Base-by-base conservation (phyloP, 2,888 invertebrate genomes). In the Drosophila bunnanda region DNA sequence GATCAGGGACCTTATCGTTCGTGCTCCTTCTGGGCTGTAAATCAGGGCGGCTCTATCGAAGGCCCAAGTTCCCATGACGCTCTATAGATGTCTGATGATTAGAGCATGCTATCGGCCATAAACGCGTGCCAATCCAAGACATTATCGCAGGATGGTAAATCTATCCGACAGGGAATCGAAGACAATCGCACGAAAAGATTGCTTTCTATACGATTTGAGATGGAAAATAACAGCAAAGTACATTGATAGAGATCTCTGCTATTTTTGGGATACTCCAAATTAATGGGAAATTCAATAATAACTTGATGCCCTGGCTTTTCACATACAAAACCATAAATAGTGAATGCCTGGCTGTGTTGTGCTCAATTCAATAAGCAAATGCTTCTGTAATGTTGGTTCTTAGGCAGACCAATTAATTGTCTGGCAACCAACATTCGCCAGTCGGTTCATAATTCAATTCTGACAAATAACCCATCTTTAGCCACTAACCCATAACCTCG, bases 11-110 rank as follows among this genome's bases (percentile, higher is more conserved):
- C 73, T 71, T 71, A 71, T 72, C 71, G 39, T 13, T 36, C 15
- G 25, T 4, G 12, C 38, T 17, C 13, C 36, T 5, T 60, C n/a
- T 32, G 52, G 66, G 74, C 28, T 20, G 55, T 72, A 72, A 72
- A 74, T 72, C 65, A 74, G 34, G 36, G 15, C 13, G 25, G 1
- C 30, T 46, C 52, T 73, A 64, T 57, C 57, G 59, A 69, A 70
- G 73, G 76, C n/a, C n/a, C 30, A n/a, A 30, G 30, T 61, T 66
- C 32, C 30, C 54, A 13, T 28, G 32, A 58, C 61, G 46, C 30
- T 13, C 25, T 43, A 25, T 9, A 9, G n/a, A 41, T 15, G 38
- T 67, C 38, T 41, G 44, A 56, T 65, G 86, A 82, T 79, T 77
- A 75, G 20, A 59, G 4, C 28, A 22, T 30, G 13, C 20, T 43